Evolutionary conservation across 2,888 invertebrate species (phyloP).

Genomic region (Schizaphis graminum): DNA sequence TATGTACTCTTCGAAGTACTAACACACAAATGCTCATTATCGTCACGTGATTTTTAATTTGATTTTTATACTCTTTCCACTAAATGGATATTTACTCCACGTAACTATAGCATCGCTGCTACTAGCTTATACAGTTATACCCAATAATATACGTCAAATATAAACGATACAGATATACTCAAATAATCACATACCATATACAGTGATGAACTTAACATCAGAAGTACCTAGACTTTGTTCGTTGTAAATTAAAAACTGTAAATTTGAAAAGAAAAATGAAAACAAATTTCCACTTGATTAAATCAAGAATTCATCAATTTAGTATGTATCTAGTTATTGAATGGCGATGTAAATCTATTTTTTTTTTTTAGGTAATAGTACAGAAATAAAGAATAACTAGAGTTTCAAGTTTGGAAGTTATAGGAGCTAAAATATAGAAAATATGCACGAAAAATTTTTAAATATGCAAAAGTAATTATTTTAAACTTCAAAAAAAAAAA

Average conservation of each 20-base stretch:
- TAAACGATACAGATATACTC: not conserved
- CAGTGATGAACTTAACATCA: not conserved
- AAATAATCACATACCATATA: not conserved
- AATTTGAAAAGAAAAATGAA: not conserved
- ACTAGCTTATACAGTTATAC: not conserved
- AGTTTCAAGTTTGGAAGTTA: not conserved
- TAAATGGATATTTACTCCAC: not conserved
- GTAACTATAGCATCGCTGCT: not conserved
- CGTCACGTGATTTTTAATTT: slow-evolving; percentile 25
- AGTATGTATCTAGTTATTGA: not conserved
- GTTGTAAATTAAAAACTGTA: not conserved
- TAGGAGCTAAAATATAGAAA: too few species aligned
- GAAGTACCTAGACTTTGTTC: not conserved
- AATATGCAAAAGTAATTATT: too few species aligned
- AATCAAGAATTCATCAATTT: not conserved
- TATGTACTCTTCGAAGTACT: not conserved
- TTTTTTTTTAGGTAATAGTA: not conserved
- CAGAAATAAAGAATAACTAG: not conserved
- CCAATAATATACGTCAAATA: not conserved
- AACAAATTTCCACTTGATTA: not conserved
- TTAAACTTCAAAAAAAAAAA: too few species aligned
- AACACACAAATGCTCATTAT: not conserved
- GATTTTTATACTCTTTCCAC: not conserved
- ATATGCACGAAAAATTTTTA: too few species aligned
- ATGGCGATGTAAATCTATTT: not conserved